Evolutionary conservation across 2,888 invertebrate species (phyloP).

Genomic region (Spialia ferax): DNA sequence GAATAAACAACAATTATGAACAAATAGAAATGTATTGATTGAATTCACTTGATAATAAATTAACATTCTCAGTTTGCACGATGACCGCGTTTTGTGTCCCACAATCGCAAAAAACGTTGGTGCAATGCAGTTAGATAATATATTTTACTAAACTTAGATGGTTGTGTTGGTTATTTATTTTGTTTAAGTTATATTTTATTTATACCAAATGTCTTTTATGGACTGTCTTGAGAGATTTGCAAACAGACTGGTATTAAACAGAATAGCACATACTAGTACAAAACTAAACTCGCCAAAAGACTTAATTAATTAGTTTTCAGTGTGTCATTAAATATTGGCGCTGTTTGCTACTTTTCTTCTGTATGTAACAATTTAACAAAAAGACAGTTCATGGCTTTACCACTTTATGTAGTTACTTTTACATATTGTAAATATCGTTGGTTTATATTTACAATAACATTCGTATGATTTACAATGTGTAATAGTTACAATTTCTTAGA

Average conservation of each 20-base stretch:
- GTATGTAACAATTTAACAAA: constrained; percentile 23
- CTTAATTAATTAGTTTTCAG: constrained; percentile 34
- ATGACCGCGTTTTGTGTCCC: background rate
- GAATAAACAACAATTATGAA: background rate
- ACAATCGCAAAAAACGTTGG: constrained; percentile 55
- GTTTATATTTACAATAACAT: background rate
- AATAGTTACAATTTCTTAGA: constrained; percentile 57
- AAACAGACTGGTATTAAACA: constrained; percentile 31
- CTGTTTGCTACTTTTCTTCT: constrained; percentile 4
- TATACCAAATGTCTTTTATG: constrained; percentile 65
- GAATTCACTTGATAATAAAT: constrained; percentile 41
- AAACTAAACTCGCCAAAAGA: constrained; percentile 34
- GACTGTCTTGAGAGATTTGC: constrained; percentile 45
- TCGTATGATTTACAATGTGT: constrained; percentile 50
- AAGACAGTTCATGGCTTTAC: constrained; percentile 41
- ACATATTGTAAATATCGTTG: constrained; percentile 35
- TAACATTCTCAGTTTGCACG: constrained; percentile 37
- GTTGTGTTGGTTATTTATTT: constrained; percentile 86
- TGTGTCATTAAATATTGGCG: constrained; percentile 24
- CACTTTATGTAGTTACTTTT: constrained; percentile 30
- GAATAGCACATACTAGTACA: constrained; percentile 38
- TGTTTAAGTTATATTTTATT: constrained; percentile 81
- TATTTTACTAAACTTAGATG: constrained; percentile 66
- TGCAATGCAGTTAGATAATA: constrained; percentile 66
- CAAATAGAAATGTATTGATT: constrained; percentile 7